Base-by-base conservation (phyloP, 2,888 invertebrate genomes). In the Andrena minutula region DNA sequence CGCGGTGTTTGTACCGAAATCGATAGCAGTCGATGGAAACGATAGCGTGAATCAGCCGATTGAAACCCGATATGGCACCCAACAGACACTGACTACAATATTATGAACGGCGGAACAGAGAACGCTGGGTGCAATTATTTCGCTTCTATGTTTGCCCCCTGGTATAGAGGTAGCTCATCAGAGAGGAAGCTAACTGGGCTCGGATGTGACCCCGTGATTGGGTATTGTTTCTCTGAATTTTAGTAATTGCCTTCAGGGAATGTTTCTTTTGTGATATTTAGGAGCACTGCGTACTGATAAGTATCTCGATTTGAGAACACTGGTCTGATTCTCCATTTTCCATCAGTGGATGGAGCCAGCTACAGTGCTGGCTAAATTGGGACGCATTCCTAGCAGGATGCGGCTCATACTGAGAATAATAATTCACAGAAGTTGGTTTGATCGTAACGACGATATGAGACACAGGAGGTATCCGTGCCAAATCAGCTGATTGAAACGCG, bases 11-110 rank as follows among this genome's bases (percentile, higher is more conserved):
- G 73, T 66, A 64, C 60, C 61, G 75, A 73, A 77, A 84, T 86
- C 86, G 79, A 84, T 86, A 75, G 68, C 66, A 47, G 53, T 60
- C 71, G 80, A 56, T 78, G 74, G 72, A 73, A 75, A 51, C 71
- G 41, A 80, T 75, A 58, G 83, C 86, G 83, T 80, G 79, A 87
- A 87, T 87, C 86, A 77, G 77, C 70, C 81, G 77, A 80, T 83
- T 75, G 79, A 77, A 87, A 73, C 79, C 66, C 75, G 78, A 70
- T 76, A 74, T 82, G 80, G 66, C 70, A 75, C 76, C 69, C 70
- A 72, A 80, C 77, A 70, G 71, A 35, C 35, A 51, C 66, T 60
- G 58, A 75, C 78, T 77, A 73, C 83, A 83, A 82, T 82, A 88
- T 88, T 83, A 83, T 84, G 79, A 61, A 69, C 76, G 58, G 47